phyloP scores from a whole-genome alignment of 2,797 vertebrate species.

The Amazona finschi region DNA sequence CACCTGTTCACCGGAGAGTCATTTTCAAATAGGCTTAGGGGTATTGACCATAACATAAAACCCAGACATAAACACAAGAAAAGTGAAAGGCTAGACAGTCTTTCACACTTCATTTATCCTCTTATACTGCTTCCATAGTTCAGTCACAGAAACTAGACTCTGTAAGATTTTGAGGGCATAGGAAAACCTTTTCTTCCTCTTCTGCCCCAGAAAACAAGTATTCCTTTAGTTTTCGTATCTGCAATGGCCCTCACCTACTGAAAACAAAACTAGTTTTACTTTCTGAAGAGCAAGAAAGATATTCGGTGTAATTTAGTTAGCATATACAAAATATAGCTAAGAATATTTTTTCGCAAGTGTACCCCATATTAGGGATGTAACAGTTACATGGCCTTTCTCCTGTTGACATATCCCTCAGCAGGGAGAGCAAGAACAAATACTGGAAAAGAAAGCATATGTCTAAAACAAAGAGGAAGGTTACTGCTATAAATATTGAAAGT shows the following conservation, averaged over 20 bases:
- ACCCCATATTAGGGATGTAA: background rate
- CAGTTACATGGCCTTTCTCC: background rate
- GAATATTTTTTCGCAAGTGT: background rate
- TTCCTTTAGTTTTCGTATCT: background rate
- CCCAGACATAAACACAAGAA: slow-evolving; percentile 15
- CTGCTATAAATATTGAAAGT: background rate
- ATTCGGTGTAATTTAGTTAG: background rate
- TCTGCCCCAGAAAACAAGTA: background rate
- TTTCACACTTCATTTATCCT: slow-evolving; percentile 20
- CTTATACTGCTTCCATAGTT: background rate
- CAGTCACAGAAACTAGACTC: background rate
- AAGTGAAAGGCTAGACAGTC: background rate
- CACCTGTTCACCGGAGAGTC: slow-evolving; percentile 29
- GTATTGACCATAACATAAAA: slow-evolving; percentile 2
- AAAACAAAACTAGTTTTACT: background rate
- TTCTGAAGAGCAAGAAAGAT: background rate
- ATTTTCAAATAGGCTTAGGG: slow-evolving; percentile 18
- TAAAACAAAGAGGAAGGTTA: background rate
- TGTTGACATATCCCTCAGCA: background rate
- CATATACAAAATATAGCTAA: background rate
- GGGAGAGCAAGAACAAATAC: background rate
- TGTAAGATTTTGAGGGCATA: background rate
- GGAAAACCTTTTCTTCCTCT: background rate
- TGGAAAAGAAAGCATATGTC: background rate
- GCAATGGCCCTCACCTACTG: background rate